These are phyloP conservation scores for Pectinophora gossypiella DNA, from an alignment of 1,140 invertebrate species.

Conservation along the genomic window DNA sequence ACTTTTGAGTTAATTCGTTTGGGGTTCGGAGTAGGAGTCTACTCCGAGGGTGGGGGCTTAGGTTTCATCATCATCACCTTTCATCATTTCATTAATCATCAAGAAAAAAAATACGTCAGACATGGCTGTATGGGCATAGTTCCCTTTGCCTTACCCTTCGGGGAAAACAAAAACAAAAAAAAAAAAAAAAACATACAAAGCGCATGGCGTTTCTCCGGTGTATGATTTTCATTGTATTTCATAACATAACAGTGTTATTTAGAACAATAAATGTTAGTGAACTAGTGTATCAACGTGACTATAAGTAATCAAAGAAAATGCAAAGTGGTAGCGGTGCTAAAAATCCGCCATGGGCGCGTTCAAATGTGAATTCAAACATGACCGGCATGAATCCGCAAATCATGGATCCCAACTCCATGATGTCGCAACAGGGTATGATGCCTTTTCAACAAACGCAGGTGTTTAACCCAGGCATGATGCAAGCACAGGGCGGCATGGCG, in stretches of 20 bases:
- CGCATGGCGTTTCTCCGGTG: not conserved
- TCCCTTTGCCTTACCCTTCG: too few relatives aligned
- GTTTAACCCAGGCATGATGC: conserved; percentile 64
- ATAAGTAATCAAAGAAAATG: conserved; percentile 27
- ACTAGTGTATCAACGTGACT: not conserved
- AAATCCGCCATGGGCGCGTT: conserved; percentile 67
- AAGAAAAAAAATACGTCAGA: too few relatives aligned
- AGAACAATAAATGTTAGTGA: not conserved
- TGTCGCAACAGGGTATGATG: conserved; percentile 66
- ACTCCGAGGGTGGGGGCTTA: too few relatives aligned
- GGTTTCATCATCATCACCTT: too few relatives aligned
- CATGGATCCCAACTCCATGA: conserved; percentile 66
- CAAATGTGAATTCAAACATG: conserved; percentile 65
- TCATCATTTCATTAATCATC: too few relatives aligned
- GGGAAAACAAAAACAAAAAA: not conserved
- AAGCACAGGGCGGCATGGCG: conserved; percentile 59
- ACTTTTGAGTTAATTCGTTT: too few relatives aligned
- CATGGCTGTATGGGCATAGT: too few relatives aligned
- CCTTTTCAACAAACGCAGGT: conserved; percentile 58
- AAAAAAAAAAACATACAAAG: not conserved
- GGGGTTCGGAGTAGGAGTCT: too few relatives aligned
- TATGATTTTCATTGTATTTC: too few relatives aligned
- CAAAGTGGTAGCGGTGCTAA: conserved; percentile 61
- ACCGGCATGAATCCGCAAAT: conserved; percentile 69
- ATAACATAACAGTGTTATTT: not conserved